Percentiles rank a stretch among this genome's conserved stretches.
These are phyloP conservation scores for Cotesia congregata DNA, from an alignment of 2,888 invertebrate species.

Conservation along the genomic window DNA sequence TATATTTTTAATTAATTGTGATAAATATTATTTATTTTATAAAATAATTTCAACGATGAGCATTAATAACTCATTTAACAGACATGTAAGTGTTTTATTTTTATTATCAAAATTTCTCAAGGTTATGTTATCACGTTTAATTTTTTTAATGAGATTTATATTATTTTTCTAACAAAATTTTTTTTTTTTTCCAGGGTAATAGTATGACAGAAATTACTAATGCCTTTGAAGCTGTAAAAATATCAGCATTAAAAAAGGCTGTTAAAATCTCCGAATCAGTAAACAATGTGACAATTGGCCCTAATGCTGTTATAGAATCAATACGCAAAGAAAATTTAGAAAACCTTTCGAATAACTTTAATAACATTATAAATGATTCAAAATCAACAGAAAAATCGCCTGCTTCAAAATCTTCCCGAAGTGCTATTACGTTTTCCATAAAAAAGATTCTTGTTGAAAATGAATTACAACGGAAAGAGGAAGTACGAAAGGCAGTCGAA, in stretches of 20 bases:
- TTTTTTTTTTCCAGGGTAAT: constrained; percentile 34
- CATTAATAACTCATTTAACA: too few relatives aligned
- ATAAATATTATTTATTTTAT: too few relatives aligned
- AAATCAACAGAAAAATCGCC: constrained; percentile 58
- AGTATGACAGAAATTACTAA: constrained; percentile 59
- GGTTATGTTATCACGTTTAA: not conserved
- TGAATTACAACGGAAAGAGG: constrained; percentile 61
- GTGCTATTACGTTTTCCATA: constrained; percentile 58
- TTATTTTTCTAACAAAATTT: too few relatives aligned
- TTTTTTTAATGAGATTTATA: too few relatives aligned
- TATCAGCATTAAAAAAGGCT: constrained; percentile 75
- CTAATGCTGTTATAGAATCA: constrained; percentile 56
- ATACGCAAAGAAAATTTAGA: constrained; percentile 57
- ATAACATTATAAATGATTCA: constrained; percentile 63
- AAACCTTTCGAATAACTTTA: constrained; percentile 52
- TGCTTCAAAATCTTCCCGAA: constrained; percentile 55
- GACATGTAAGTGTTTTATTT: too few relatives aligned
- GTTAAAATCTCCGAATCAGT: constrained; percentile 72
- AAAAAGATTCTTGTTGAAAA: constrained; percentile 65
- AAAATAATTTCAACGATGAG: too few relatives aligned
- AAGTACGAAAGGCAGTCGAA: constrained; percentile 65
- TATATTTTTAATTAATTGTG: too few relatives aligned
- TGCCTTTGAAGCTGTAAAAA: constrained; percentile 72
- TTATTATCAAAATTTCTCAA: constrained; percentile 5
- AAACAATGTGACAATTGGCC: constrained; percentile 73